phyloP scores from a whole-genome alignment of 2,888 invertebrate genomes.

The Himalopsyche japonica region DNA sequence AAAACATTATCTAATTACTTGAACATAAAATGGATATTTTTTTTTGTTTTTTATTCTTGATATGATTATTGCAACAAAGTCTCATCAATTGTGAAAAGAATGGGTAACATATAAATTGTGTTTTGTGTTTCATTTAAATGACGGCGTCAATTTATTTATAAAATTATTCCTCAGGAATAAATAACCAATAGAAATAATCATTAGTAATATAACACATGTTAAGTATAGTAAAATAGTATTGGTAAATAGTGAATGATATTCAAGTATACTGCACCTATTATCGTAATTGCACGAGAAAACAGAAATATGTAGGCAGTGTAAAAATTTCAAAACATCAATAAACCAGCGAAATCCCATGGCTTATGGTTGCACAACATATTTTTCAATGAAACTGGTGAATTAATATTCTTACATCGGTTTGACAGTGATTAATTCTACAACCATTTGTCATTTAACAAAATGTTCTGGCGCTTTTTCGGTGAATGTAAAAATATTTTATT shows the following conservation, averaged over 20 bases:
- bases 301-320: neutral
- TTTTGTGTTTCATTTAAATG: neutral
- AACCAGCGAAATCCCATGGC: neutral
- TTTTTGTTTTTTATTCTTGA: neutral
- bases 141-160: neutral
- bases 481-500: too few relatives aligned
- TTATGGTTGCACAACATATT: neutral
- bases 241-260: constrained; percentile 8
- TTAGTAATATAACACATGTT: neutral
- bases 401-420: too few relatives aligned
- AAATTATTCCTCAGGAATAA: neutral
- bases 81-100: neutral
- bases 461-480: too few relatives aligned
- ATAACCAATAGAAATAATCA: neutral
- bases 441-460: too few relatives aligned
- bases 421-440: too few relatives aligned
- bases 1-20: too few relatives aligned
- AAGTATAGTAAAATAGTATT: constrained; percentile 1
- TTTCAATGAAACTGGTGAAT: too few relatives aligned
- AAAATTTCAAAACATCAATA: constrained; percentile 7
- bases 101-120: neutral
- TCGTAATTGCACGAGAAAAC: constrained; percentile 25
- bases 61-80: neutral
- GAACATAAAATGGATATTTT: too few relatives aligned
- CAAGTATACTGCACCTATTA: constrained; percentile 29